Percentiles rank a stretch among this genome's conserved stretches.
phyloP scores from a whole-genome alignment of 1,140 invertebrate species.

The Lordiphosa mommai region DNA sequence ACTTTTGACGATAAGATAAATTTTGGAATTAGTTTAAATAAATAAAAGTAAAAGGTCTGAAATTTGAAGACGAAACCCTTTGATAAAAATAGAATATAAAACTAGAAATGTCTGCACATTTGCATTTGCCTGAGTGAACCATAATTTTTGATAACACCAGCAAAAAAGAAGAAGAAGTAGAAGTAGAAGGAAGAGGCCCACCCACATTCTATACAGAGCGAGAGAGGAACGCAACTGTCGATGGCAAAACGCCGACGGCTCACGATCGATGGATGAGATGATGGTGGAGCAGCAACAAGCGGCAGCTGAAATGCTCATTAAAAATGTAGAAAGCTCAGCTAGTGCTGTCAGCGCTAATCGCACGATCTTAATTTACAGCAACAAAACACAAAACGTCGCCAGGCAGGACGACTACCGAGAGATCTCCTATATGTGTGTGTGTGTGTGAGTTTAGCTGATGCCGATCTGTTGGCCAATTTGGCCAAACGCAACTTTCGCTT shows the following conservation, averaged over 20 bases:
- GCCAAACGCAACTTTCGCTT: constrained; percentile 23
- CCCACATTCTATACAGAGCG: constrained; percentile 13
- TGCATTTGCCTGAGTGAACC: too few relatives aligned
- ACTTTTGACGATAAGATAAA: too few relatives aligned
- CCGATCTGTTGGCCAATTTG: constrained; percentile 19
- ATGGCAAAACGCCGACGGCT: constrained; percentile 8
- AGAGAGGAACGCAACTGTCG: background rate
- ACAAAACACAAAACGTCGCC: constrained; percentile 26
- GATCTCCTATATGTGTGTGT: constrained; percentile 5
- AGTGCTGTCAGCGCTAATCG: constrained; percentile 69
- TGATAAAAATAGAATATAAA: too few relatives aligned
- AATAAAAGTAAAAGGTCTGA: too few relatives aligned
- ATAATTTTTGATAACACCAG: too few relatives aligned
- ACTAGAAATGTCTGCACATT: too few relatives aligned
- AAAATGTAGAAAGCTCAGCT: constrained; percentile 72
- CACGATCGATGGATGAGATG: constrained; percentile 25
- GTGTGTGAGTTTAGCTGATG: background rate
- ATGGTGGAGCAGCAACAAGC: constrained; percentile 53
- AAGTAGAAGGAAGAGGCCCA: constrained; percentile 14
- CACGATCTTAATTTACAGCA: constrained; percentile 77
- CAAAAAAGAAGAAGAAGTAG: too few relatives aligned
- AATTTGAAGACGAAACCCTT: too few relatives aligned
- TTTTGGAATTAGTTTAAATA: too few relatives aligned
- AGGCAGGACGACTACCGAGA: constrained; percentile 28
- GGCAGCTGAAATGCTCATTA: constrained; percentile 69